Percentiles rank a stretch among this genome's conserved stretches.
These are phyloP conservation scores for Halcyon malimbica DNA, from an alignment of 2,113 vertebrate genomes.

Conservation along the genomic window DNA sequence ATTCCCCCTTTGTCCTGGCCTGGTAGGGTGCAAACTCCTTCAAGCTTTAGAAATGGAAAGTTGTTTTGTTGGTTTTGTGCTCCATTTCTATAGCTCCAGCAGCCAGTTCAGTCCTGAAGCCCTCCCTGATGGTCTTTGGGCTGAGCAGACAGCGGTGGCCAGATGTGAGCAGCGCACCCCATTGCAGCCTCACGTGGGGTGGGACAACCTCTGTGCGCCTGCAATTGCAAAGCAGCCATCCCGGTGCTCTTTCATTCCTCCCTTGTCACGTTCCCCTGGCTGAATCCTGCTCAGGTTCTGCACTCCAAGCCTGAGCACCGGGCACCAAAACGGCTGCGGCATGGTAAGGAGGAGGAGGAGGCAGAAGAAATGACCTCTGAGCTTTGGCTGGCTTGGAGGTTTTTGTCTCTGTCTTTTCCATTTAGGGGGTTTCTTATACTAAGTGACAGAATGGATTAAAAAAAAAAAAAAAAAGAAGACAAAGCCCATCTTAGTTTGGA, in stretches of 20 bases:
- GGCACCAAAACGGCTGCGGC: background rate
- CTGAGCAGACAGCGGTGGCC: background rate
- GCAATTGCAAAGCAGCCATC: background rate
- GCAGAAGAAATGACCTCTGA: background rate
- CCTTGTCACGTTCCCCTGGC: background rate
- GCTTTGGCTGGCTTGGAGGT: background rate
- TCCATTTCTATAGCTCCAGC: conserved; percentile 1
- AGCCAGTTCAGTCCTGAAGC: background rate
- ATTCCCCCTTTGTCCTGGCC: conserved; percentile 28
- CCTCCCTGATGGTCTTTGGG: background rate
- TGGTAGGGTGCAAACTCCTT: conserved; percentile 15
- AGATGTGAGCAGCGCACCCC: background rate
- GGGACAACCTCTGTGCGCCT: background rate
- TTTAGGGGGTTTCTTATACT: background rate
- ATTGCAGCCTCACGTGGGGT: background rate
- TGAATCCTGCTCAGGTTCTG: background rate
- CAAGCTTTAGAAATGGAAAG: conserved; percentile 47
- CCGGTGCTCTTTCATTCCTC: background rate
- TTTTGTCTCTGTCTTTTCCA: conserved; percentile 5
- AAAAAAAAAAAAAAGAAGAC: background rate
- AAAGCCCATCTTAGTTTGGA: background rate
- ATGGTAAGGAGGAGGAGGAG: background rate
- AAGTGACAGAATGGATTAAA: background rate
- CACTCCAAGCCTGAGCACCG: background rate
- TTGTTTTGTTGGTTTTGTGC: conserved; percentile 33